phyloP scores from a whole-genome alignment of 2,113 vertebrate genomes.

The Sorex araneus region DNA sequence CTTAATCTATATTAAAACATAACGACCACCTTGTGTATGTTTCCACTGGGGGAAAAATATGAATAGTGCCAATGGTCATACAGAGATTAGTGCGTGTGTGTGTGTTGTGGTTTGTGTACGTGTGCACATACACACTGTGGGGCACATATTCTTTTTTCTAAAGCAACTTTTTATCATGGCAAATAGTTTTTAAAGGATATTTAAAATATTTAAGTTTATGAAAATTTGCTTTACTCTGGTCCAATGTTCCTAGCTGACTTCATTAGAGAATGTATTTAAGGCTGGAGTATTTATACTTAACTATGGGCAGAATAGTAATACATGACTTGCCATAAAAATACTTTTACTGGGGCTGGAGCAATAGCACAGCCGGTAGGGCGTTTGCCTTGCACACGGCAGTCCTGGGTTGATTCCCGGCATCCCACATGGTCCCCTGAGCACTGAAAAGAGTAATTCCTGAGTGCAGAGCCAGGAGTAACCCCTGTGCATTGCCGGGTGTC shows the following conservation, averaged over 20 bases:
- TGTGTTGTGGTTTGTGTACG: no score
- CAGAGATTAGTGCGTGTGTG: neutral
- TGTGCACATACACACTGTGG: neutral
- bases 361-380: no score
- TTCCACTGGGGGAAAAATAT: neutral
- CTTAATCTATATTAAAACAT: slow-evolving; percentile 39
- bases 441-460: no score
- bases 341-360: neutral
- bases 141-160: neutral
- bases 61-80: neutral
- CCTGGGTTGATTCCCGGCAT: no score
- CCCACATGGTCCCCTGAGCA: no score
- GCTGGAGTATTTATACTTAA: neutral
- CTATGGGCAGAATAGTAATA: neutral
- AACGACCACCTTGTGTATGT: neutral
- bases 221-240: neutral
- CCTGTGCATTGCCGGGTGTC: no score
- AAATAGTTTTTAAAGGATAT: neutral
- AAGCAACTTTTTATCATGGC: neutral
- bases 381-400: no score
- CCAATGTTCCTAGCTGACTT: slow-evolving; percentile 8
- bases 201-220: slow-evolving; percentile 2
- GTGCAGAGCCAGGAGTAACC: no score
- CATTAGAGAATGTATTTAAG: neutral
- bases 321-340: neutral